Conservation (phyloP, 2,888 invertebrate genomes). For the Temnothorax unifasciatus region DNA sequence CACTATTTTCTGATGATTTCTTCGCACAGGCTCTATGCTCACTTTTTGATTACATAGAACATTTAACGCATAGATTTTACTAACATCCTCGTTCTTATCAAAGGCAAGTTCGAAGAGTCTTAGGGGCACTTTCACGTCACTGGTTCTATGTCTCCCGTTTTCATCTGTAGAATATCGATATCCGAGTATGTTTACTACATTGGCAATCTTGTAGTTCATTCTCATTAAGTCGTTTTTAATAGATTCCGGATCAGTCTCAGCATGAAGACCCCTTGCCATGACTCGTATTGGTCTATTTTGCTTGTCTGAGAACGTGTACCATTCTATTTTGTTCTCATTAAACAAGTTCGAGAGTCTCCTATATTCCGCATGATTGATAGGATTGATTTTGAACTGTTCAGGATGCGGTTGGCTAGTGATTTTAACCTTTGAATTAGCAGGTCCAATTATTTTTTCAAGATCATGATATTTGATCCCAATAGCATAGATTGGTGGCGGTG, state of each 20-base stretch:
- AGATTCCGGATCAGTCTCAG: neutral
- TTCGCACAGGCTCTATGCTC: neutral
- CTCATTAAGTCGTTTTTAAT: neutral
- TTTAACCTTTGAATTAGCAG: neutral
- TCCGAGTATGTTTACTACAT: neutral
- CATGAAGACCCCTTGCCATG: neutral
- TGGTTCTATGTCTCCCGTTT: neutral
- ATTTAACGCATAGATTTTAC: neutral
- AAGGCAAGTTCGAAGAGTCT: slow-evolving; percentile 6
- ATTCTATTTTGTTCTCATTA: neutral
- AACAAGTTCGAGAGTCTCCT: neutral
- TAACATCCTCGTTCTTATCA: neutral
- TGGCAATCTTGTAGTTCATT: neutral
- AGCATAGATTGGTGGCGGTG: slow-evolving; percentile 3
- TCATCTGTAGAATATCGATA: neutral
- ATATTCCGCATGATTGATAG: neutral
- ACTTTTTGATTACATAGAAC: neutral
- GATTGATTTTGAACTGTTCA: neutral
- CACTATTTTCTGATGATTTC: neutral
- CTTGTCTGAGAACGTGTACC: neutral
- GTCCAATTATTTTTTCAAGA: neutral
- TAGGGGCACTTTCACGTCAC: neutral
- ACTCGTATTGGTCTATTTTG: slow-evolving; percentile 1
- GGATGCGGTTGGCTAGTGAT: neutral
- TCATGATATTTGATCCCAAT: slow-evolving; percentile 9